A percentile compares a stretch with the other conserved stretches of the same genome.
phyloP scores from a whole-genome alignment of 2,888 invertebrate genomes.

The Drosophila affinis region DNA sequence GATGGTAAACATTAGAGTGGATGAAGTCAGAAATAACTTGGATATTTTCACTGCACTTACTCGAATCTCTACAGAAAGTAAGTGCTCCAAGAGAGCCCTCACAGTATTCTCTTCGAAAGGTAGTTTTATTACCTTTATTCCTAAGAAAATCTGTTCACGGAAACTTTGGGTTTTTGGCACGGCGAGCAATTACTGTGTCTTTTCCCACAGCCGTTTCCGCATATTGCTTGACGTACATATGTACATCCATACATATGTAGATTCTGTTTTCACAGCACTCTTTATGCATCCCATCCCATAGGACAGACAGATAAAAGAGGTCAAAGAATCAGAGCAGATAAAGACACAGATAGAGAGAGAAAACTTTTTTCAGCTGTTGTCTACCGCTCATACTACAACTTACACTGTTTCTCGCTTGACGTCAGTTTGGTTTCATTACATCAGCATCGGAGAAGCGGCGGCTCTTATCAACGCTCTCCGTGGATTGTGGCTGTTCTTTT shows the following conservation, averaged over 20 bases:
- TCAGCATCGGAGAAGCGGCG: background rate
- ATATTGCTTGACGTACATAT: no score
- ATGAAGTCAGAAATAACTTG: no score
- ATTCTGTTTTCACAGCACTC: background rate
- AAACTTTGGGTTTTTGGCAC: no score
- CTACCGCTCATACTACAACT: background rate
- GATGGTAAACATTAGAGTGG: no score
- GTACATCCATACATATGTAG: no score
- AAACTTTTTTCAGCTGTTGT: background rate
- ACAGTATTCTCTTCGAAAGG: no score
- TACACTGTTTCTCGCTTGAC: slow-evolving; percentile 9
- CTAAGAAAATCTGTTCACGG: no score
- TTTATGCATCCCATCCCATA: background rate
- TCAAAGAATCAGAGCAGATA: background rate
- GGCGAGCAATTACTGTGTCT: background rate
- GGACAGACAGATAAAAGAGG: background rate
- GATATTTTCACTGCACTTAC: background rate
- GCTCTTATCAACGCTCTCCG: slow-evolving; percentile 9
- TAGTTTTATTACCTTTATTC: no score
- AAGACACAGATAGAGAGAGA: no score
- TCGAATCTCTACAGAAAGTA: background rate
- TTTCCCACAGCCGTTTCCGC: background rate
- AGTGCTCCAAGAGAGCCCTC: no score
- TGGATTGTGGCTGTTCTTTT: slow-evolving; percentile 40
- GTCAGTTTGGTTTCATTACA: slow-evolving; percentile 31